Conservation (phyloP, 2,113 vertebrate genomes). For the Passer domesticus region DNA sequence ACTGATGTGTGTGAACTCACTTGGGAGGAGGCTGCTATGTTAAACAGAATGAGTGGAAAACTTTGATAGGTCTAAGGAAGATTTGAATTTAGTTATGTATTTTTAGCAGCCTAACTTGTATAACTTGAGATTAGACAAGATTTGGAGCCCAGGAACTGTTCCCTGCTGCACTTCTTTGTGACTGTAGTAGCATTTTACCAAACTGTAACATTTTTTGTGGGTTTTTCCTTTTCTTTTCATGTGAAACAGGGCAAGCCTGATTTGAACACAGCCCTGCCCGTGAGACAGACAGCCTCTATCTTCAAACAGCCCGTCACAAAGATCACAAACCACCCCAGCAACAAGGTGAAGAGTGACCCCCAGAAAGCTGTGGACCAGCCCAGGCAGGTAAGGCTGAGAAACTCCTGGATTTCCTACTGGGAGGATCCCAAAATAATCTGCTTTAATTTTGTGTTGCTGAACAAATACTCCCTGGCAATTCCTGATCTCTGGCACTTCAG, state of each 20-base stretch:
- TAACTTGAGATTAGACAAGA: not conserved
- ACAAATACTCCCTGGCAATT: not conserved
- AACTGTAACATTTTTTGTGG: not conserved
- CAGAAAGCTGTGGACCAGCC: conserved; percentile 99
- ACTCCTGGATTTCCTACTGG: not conserved
- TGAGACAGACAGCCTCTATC: conserved; percentile 96
- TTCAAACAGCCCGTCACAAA: conserved; percentile 98
- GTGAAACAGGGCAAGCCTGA: conserved; percentile 90
- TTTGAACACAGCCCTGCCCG: conserved; percentile 93
- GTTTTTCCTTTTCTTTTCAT: not conserved
- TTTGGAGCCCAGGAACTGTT: not conserved
- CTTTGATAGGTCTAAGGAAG: not conserved
- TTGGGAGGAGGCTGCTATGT: not conserved
- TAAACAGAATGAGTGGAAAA: not conserved
- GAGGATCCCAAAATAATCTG: not conserved
- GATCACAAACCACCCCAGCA: conserved; percentile 97
- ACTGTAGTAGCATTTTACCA: not conserved
- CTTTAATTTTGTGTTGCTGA: not conserved
- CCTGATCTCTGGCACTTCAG: not conserved
- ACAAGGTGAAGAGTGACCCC: conserved; percentile 98
- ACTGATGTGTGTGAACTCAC: not conserved
- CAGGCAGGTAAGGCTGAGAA: conserved; percentile 83
- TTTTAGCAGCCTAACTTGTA: not conserved
- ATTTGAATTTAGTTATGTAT: not conserved
- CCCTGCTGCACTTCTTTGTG: not conserved